Base-by-base conservation (phyloP, 2,888 invertebrate species). In the Phlogophora meticulosa region DNA sequence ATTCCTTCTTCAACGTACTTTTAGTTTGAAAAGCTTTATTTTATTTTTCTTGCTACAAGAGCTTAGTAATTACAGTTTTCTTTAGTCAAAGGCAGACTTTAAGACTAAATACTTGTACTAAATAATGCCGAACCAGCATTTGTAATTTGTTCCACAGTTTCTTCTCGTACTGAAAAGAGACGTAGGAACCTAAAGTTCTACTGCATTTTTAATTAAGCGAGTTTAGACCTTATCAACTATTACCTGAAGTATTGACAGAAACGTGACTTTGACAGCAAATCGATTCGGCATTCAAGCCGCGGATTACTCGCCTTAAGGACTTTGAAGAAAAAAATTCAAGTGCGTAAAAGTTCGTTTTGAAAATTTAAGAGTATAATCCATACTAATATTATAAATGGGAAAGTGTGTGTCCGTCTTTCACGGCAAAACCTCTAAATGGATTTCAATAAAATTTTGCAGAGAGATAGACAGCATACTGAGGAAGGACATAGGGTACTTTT, bases 191-290 rank as follows among this genome's bases (percentile, higher is more conserved):
- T 10, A 17, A 0, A 13, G 28, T 28, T 28, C 28, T 43, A 7
- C 4, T 40, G 2, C 5, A 20, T 11, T 43, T 24, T 20, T 48
- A 34, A 49, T n/a, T n/a, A 13, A 17, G 11, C 13, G 0, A 11
- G 36, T 9, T 17, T 17, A 20, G 22, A 15, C 20, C 38, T 24
- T 66, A 20, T 28, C 20, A 67, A 49, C 17, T 34, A 0, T 9
- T 1, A n/a, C n/a, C 3, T 34, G n/a, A 66, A 67, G 13, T 55
- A 34, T 46, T 24, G 38, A 45, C 11, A 24, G 45, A 22, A 32
- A 24, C 22, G 7, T 55, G 34, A n/a, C 1, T 7, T 5, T 34
- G 68, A 56, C 46, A 66, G 46, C 15, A 20, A 67, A 55, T 67
- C 24, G 17, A 40, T 53, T 7, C 0, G 15, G 5, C 9, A 36